Percentiles rank a stretch among this genome's conserved stretches.
phyloP scores from a whole-genome alignment of 37 sponge, comb jelly and placozoan species.

The Cladorhizidae sp. region DNA sequence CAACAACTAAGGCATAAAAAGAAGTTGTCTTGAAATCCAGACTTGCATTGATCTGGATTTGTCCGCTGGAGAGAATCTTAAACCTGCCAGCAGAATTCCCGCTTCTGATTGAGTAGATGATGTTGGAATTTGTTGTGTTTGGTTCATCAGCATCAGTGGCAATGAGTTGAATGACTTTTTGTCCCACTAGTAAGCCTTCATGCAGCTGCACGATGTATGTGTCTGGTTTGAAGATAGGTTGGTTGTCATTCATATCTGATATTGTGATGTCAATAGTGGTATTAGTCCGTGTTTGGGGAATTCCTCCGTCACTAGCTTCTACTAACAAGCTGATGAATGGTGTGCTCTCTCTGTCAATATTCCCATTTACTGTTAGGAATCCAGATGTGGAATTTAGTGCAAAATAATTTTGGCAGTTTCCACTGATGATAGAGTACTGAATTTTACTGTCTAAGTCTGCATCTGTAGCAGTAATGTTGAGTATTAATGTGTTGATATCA shows the following conservation, averaged over 20 bases:
- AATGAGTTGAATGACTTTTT: conserved; percentile 6
- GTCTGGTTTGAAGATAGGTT: conserved; percentile 50
- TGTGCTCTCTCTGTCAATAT: conserved; percentile 45
- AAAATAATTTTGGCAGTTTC: conserved; percentile 21
- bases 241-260: conserved; percentile 80
- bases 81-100: not conserved
- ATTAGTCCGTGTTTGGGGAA: not conserved
- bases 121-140: conserved; percentile 40
- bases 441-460: conserved; percentile 47
- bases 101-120: conserved; percentile 19
- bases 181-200: conserved; percentile 18
- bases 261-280: conserved; percentile 41
- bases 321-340: conserved; percentile 3
- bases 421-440: conserved; percentile 28
- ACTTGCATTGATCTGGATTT: not conserved
- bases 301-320: conserved; percentile 34
- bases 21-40: conserved; percentile 39
- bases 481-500: not conserved
- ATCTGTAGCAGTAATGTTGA: conserved; percentile 38
- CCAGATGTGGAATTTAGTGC: conserved; percentile 15
- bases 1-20: conserved; percentile 23
- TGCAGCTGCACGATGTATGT: conserved; percentile 18
- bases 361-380: conserved; percentile 11
- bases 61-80: conserved; percentile 1
- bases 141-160: conserved; percentile 60